phyloP scores from a whole-genome alignment of 2,797 vertebrate genomes.

The Acipenser transmontanus region DNA sequence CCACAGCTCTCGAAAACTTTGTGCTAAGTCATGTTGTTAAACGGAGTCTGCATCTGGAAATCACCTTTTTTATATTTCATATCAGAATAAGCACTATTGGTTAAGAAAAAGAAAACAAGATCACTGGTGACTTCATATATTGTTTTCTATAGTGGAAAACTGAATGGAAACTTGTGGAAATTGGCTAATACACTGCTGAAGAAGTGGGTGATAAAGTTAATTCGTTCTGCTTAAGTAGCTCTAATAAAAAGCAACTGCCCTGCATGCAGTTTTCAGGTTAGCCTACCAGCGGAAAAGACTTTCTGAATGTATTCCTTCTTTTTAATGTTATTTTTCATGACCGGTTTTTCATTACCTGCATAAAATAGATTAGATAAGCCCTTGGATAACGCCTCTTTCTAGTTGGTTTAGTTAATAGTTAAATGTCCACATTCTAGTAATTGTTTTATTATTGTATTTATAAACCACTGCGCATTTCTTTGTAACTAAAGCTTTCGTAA shows the following conservation, averaged over 20 bases:
- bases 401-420: conserved; percentile 23
- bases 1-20: not conserved
- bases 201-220: conserved; percentile 1
- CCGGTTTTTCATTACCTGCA: not conserved
- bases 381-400: not conserved
- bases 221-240: conserved; percentile 3
- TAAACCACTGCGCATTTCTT: conserved; percentile 39
- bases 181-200: conserved; percentile 3
- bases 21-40: not conserved
- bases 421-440: conserved; percentile 28
- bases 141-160: no score
- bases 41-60: not conserved
- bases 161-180: not conserved
- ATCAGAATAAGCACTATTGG: no score
- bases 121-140: no score
- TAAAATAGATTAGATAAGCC: not conserved
- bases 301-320: not conserved
- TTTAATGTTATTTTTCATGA: not conserved
- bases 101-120: no score
- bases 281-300: not conserved
- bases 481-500: conserved; percentile 50
- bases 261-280: not conserved
- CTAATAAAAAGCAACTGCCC: conserved; percentile 1
- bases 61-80: not conserved
- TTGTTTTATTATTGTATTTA: conserved; percentile 61